phyloP scores from a whole-genome alignment of 2,888 invertebrate genomes.

The Pilophorus perplexus region DNA sequence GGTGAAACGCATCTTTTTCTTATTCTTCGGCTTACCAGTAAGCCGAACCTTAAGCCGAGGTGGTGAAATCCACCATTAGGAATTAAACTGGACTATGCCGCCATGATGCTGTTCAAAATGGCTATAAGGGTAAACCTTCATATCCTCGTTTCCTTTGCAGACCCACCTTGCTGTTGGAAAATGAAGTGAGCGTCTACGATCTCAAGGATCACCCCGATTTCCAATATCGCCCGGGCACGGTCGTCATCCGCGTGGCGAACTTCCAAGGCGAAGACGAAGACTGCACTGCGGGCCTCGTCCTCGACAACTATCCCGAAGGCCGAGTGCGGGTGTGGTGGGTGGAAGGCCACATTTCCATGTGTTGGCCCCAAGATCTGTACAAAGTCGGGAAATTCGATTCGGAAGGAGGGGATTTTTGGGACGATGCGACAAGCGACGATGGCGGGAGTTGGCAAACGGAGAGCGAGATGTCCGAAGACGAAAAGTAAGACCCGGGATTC shows the following conservation, averaged over 20 bases:
- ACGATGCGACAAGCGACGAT: constrained; percentile 62
- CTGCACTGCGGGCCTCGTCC: constrained; percentile 81
- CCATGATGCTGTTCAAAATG: too few species aligned
- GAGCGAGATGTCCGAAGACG: constrained; percentile 60
- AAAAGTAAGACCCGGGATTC: too few species aligned
- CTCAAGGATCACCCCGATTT: constrained; percentile 92
- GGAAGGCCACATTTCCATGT: constrained; percentile 77
- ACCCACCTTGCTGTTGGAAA: constrained; percentile 67
- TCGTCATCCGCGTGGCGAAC: constrained; percentile 82
- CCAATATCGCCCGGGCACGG: constrained; percentile 87
- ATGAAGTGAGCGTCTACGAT: constrained; percentile 92
- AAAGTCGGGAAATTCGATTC: constrained; percentile 57
- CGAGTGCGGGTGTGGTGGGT: constrained; percentile 84
- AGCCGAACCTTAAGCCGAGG: too few species aligned
- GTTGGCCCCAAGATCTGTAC: constrained; percentile 89
- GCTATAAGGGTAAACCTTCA: too few species aligned
- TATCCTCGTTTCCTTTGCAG: constrained; percentile 55
- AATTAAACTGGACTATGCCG: too few species aligned
- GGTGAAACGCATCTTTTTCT: too few species aligned
- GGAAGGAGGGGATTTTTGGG: constrained; percentile 72
- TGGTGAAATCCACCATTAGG: too few species aligned
- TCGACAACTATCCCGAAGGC: constrained; percentile 83
- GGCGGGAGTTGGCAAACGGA: constrained; percentile 84
- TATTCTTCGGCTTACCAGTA: too few species aligned
- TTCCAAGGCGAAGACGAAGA: constrained; percentile 69